Conservation (phyloP, 2,113 vertebrate species). For the Seriola rivoliana region DNA sequence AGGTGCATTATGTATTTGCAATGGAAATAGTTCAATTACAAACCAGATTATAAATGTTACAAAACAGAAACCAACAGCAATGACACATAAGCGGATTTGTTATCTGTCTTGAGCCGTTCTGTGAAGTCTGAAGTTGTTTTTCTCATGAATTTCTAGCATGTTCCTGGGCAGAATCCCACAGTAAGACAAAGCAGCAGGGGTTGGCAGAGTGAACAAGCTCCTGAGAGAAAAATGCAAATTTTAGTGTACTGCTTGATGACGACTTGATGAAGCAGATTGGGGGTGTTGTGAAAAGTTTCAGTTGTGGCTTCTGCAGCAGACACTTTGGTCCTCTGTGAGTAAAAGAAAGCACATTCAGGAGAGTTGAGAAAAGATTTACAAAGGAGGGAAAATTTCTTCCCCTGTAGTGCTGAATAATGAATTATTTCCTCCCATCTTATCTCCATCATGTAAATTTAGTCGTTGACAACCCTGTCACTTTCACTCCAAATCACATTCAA, state of each 20-base stretch:
- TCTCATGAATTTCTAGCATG: slow-evolving; percentile 40
- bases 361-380: not conserved
- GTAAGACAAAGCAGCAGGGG: slow-evolving; percentile 9
- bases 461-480: not conserved
- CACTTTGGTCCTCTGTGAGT: slow-evolving; percentile 1
- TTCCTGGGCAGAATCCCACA: not conserved
- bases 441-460: not conserved
- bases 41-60: not conserved
- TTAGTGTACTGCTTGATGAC: not conserved
- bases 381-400: not conserved
- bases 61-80: not conserved
- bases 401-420: not conserved
- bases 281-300: slow-evolving; percentile 23
- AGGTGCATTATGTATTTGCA: not conserved
- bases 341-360: not conserved
- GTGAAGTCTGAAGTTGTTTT: slow-evolving; percentile 30
- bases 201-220: not conserved
- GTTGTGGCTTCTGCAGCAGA: not conserved
- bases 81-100: not conserved
- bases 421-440: not conserved
- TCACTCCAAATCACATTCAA: slow-evolving; percentile 11
- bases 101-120: slow-evolving; percentile 1
- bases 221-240: slow-evolving; percentile 48
- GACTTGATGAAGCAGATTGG: slow-evolving; percentile 27
- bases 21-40: not conserved